Base-by-base conservation (phyloP, 2,797 vertebrate genomes). In the Menidia menidia region DNA sequence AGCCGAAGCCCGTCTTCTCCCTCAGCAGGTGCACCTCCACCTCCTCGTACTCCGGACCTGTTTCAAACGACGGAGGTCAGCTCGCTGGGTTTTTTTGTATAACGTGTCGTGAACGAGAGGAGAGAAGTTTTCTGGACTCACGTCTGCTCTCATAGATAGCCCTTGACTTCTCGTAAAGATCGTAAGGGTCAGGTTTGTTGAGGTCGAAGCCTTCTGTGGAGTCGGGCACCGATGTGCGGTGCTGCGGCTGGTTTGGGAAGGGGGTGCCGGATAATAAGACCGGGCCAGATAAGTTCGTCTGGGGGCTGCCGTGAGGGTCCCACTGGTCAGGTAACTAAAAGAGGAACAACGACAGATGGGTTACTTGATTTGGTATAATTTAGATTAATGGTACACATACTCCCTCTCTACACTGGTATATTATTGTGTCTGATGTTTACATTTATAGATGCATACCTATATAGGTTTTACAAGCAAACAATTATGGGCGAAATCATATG, bases 91-190 rank as follows among this genome's bases (percentile, higher is more conserved):
- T 25, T 4, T 7, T 32, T 15, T 4, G 14, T 14, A 6, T 32
- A 8, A 16, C 8, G 13, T 52, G 8, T 16, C 7, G 31, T 19
- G 4, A 43, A 11, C 6, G n/a, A 19, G 4, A 10, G 15, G 62
- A 33, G 30, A n/a, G 0, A 35, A 5, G 12, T 33, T 32, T 14
- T 55, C 16, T 77, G 25, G 84, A 97, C 98, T 98, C 95, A 99
- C 98, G 97, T 89, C 98, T 96, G 95, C 97, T 99, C 95, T 99
- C 98, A 83, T 99, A 99, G 92, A 99, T 96, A 71, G 98, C 98
- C 88, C 98, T 96, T 25, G 98, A 99, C 91, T 99, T 99, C 93
- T 99, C 97, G 72, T 99, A 99, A 81, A 99, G 96, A 93, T 99
- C 98, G 6, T 99, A 99, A 3, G 98, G 98, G 89, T 99, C 98